A percentile compares a stretch with the other conserved stretches of the same genome.
Conservation (phyloP, 2,113 vertebrate species). For the Tetrao urogallus region DNA sequence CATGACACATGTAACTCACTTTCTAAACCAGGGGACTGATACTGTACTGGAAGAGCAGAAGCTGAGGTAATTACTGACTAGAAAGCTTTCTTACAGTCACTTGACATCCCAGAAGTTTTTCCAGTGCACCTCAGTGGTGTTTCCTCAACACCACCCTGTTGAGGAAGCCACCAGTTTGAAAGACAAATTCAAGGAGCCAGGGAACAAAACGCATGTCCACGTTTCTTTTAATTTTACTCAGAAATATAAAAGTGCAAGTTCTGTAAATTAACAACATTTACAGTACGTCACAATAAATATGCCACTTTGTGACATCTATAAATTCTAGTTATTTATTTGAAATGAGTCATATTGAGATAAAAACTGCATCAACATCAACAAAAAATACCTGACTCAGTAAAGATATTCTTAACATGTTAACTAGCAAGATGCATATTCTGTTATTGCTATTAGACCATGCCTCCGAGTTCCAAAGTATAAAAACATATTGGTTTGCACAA, state of each 20-base stretch:
- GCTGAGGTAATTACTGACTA: slow-evolving; percentile 19
- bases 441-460: slow-evolving; percentile 78
- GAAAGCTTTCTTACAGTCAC: slow-evolving; percentile 1
- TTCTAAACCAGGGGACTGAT: background rate
- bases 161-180: slow-evolving; percentile 1
- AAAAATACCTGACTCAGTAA: slow-evolving; percentile 66
- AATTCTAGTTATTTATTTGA: slow-evolving; percentile 59
- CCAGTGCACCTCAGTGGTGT: too few species aligned
- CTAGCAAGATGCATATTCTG: slow-evolving; percentile 66
- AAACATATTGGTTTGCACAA: slow-evolving; percentile 66
- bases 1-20: background rate
- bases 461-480: slow-evolving; percentile 74
- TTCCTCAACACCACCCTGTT: background rate
- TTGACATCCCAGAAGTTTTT: background rate
- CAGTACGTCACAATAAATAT: slow-evolving; percentile 75
- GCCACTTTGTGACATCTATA: slow-evolving; percentile 67
- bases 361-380: slow-evolving; percentile 71
- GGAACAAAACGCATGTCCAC: background rate
- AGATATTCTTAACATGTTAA: slow-evolving; percentile 56
- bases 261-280: slow-evolving; percentile 70
- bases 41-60: slow-evolving; percentile 33
- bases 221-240: slow-evolving; percentile 64
- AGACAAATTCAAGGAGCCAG: slow-evolving; percentile 30
- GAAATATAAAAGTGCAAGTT: slow-evolving; percentile 78
- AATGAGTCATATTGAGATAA: slow-evolving; percentile 56